A percentile compares a stretch with the other conserved stretches of the same genome.
These are phyloP conservation scores for Cebus imitator DNA, from an alignment of 2,113 vertebrate species.

Conservation along the genomic window DNA sequence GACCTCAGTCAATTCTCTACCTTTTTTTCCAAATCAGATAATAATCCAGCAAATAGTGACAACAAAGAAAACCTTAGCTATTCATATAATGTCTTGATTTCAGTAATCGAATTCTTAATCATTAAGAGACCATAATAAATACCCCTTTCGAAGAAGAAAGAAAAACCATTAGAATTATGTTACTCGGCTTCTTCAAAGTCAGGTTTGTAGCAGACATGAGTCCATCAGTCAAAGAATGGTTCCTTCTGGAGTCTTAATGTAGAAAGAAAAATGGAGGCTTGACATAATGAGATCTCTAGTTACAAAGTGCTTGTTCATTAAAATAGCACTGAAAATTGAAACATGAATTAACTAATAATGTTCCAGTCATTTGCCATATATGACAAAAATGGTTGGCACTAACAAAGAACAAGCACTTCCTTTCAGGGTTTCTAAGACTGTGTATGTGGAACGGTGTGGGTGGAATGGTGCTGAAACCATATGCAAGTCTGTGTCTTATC, in stretches of 20 bases:
- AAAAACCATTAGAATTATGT: neutral
- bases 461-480: neutral
- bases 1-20: neutral
- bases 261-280: neutral
- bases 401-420: neutral
- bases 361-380: neutral
- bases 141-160: neutral
- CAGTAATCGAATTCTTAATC: neutral
- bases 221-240: neutral
- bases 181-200: neutral
- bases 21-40: neutral
- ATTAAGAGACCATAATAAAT: neutral
- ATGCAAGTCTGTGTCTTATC: neutral
- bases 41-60: neutral
- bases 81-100: neutral
- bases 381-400: neutral
- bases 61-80: neutral
- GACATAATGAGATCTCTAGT: neutral
- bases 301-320: neutral
- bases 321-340: neutral
- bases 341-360: neutral
- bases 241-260: neutral
- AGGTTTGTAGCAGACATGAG: neutral
- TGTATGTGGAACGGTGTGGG: neutral
- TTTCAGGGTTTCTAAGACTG: neutral